Evolutionary conservation across 2,888 invertebrate genomes (phyloP), one percentile per base, ranked within the genome.

Genomic region (Leucophenga maculata): DNA sequence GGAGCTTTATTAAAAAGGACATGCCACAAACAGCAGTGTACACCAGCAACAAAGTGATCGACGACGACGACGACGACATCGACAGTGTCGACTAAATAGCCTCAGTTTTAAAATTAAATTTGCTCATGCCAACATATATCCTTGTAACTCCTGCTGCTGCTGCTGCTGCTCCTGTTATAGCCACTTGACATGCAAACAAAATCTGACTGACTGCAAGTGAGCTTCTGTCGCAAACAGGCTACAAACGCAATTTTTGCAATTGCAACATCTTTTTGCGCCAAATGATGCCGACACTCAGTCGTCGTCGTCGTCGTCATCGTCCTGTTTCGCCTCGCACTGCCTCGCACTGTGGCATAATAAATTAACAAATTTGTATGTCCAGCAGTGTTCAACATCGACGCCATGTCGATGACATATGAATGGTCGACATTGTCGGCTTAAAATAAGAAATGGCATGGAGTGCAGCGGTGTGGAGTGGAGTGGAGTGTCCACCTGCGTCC

Each of bases 321-420:
- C 39, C 46, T 13, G 14, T 22, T 62, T 55, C 72, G 66, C 39
- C 26, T 26, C 4, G 16, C 13, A 6, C 16, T 20, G 52, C 16
- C 71, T 54, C 72, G 73, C 74, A 77, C 75, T 77, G 73, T 74
- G 76, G 77, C 76, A 80, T 84, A 81, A 81, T 83, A 81, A 81
- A 81, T 81, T 83, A 81, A 84, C 81, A 81, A 84, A 81, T 84
- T 84, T 82, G 84, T 79, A 22, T 14, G 39, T 39, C 39, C 39
- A 39, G 11, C 81, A 50, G 39, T n/a, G 62, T 50, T 32, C 31
- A 31, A 6, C 59, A 46, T 32, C 13, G 78, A 74, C 78, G 18
- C 50, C 77, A 75, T 72, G 78, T 69, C 76, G 83, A 73, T 83
- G 84, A 81, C 81, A 83, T 69, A 67, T 57, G 57, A 67, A 39